A percentile compares a stretch with the other conserved stretches of the same genome.
phyloP scores from a whole-genome alignment of 2,797 vertebrate genomes.

The Pangasius sanitwongsei region DNA sequence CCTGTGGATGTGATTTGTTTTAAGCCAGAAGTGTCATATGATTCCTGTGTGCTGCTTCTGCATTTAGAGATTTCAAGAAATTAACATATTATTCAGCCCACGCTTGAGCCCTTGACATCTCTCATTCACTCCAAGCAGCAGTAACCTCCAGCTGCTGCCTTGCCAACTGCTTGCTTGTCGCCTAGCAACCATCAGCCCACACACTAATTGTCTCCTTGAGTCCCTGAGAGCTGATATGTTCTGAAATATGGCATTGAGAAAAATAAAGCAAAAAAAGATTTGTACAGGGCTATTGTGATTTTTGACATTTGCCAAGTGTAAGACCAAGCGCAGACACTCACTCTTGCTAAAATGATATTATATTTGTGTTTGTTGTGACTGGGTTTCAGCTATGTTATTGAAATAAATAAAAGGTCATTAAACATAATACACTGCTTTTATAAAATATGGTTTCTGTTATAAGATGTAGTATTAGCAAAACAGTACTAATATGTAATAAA shows the following conservation, averaged over 20 bases:
- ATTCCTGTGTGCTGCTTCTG: slow-evolving; percentile 27
- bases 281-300: slow-evolving; percentile 17
- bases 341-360: not conserved
- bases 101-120: slow-evolving; percentile 47
- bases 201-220: slow-evolving; percentile 54
- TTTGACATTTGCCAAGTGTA: slow-evolving; percentile 14
- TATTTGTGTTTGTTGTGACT: not conserved
- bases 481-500: not conserved
- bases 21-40: slow-evolving; percentile 8
- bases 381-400: not conserved
- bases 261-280: slow-evolving; percentile 6
- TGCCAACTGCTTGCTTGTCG: slow-evolving; percentile 59
- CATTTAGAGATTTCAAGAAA: slow-evolving; percentile 46
- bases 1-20: slow-evolving; percentile 9
- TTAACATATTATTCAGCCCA: slow-evolving; percentile 51
- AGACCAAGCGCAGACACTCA: not conserved
- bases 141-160: slow-evolving; percentile 54
- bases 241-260: slow-evolving; percentile 53
- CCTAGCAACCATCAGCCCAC: slow-evolving; percentile 71
- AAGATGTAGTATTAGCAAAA: not conserved
- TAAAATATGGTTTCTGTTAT: not conserved
- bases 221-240: slow-evolving; percentile 49
- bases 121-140: slow-evolving; percentile 52
- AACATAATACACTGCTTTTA: not conserved
- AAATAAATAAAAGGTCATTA: not conserved